phyloP scores from a whole-genome alignment of 2,888 invertebrate species.

The Mythimna vitellina region DNA sequence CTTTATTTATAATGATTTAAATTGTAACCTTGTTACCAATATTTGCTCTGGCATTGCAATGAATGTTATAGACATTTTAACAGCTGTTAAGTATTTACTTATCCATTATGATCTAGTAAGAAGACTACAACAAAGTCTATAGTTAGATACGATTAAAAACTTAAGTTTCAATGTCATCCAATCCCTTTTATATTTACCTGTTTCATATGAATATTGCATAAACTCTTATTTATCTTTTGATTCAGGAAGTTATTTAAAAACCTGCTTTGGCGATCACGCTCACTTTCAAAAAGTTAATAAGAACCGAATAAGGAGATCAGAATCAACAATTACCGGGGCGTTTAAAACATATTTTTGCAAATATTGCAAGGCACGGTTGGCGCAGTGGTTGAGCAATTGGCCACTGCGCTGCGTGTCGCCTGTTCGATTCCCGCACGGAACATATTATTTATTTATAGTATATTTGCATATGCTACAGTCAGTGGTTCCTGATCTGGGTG shows the following conservation, averaged over 20 bases:
- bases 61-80: not conserved
- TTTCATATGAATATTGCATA: constrained; percentile 12
- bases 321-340: not conserved
- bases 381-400: too few relatives aligned
- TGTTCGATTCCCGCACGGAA: too few relatives aligned
- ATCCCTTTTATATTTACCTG: constrained; percentile 32
- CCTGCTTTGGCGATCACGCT: constrained; percentile 6
- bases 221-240: constrained; percentile 11
- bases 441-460: too few relatives aligned
- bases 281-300: constrained; percentile 16
- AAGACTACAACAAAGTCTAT: not conserved
- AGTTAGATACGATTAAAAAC: constrained; percentile 1
- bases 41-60: not conserved
- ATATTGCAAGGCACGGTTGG: too few relatives aligned
- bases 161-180: constrained; percentile 44
- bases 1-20: not conserved
- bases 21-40: not conserved
- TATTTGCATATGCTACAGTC: too few relatives aligned
- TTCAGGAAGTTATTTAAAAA: constrained; percentile 35
- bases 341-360: not conserved
- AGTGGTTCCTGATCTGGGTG: too few relatives aligned
- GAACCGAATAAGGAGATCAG: not conserved
- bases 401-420: too few relatives aligned
- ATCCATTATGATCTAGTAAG: not conserved
- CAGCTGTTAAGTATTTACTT: not conserved